These are phyloP conservation scores for Drosophila melanica DNA, from an alignment of 1,140 invertebrate genomes.

Conservation along the genomic window DNA sequence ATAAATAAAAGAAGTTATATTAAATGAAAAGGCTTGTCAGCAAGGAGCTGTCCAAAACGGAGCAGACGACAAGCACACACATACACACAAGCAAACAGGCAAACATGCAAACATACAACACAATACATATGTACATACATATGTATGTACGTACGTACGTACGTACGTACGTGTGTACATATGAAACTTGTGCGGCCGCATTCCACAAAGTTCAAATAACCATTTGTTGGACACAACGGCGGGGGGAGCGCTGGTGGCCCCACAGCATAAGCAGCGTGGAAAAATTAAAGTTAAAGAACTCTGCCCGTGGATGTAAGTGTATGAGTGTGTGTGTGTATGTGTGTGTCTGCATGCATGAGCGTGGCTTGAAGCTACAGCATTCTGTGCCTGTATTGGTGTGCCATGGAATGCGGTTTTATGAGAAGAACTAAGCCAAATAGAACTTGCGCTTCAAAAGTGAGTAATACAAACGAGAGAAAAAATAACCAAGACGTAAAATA, in stretches of 20 bases:
- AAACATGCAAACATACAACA: conserved; percentile 2
- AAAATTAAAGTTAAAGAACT: conserved; percentile 73
- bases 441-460: conserved; percentile 51
- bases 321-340: conserved; percentile 22
- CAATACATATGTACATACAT: neutral
- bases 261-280: conserved; percentile 53
- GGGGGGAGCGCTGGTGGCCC: conserved; percentile 5
- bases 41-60: conserved; percentile 42
- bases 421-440: conserved; percentile 66
- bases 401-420: conserved; percentile 67
- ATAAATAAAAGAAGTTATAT: conserved; percentile 23
- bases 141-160: neutral
- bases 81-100: conserved; percentile 5
- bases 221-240: conserved; percentile 29
- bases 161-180: conserved; percentile 3
- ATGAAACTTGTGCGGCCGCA: conserved; percentile 74
- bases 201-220: conserved; percentile 82
- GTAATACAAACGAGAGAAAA: conserved; percentile 30
- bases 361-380: conserved; percentile 18
- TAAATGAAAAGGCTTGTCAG: conserved; percentile 37
- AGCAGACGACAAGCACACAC: conserved; percentile 23
- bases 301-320: conserved; percentile 46
- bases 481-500: neutral
- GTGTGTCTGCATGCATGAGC: conserved; percentile 30
- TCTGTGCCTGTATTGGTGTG: conserved; percentile 44